Conservation (phyloP, 2,113 vertebrate genomes). For the Procavia capensis region DNA sequence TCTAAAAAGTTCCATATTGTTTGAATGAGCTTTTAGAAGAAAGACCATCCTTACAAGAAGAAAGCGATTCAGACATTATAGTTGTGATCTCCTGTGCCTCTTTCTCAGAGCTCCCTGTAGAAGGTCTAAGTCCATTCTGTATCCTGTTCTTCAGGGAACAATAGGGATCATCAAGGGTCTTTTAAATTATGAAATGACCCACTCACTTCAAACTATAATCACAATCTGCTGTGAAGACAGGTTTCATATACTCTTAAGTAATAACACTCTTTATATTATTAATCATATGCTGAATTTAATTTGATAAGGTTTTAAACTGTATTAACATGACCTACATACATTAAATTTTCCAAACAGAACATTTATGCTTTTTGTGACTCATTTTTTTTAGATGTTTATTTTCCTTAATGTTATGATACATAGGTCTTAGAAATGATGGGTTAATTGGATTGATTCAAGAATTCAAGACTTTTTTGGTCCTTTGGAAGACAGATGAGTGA, state of each 20-base stretch:
- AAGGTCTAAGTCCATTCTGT: background rate
- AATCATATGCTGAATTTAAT: background rate
- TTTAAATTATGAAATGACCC: constrained; percentile 7
- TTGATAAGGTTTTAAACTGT: background rate
- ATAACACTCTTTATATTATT: background rate
- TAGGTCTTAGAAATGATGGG: background rate
- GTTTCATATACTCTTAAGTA: background rate
- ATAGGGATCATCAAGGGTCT: background rate
- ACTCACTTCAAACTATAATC: background rate
- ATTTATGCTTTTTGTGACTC: background rate
- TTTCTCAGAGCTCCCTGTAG: background rate
- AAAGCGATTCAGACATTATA: background rate
- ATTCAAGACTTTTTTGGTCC: background rate
- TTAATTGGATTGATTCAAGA: background rate
- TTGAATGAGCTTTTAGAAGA: constrained; percentile 15
- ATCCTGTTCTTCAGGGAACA: background rate
- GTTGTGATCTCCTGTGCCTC: background rate
- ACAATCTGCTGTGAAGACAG: background rate
- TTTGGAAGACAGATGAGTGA: background rate
- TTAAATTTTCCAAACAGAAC: background rate
- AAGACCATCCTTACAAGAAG: background rate
- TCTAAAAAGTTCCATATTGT: background rate
- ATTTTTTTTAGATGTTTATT: background rate
- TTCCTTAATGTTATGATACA: background rate
- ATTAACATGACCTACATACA: background rate